Conservation (phyloP, 2,113 vertebrate species). For the Aythya baeri region DNA sequence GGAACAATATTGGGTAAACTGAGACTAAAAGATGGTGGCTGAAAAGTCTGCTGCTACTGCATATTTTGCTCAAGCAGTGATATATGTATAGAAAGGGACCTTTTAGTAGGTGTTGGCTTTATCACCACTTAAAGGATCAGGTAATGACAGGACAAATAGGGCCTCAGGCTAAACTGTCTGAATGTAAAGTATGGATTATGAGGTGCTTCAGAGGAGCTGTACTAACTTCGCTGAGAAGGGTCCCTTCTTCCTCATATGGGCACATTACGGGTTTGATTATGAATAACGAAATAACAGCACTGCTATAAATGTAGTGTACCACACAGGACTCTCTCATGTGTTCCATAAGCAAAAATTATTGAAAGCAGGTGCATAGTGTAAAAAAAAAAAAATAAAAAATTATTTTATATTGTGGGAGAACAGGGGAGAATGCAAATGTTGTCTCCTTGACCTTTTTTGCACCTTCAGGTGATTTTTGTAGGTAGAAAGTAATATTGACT, state of each 20-base stretch:
- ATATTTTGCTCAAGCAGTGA: background rate
- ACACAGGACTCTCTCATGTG: background rate
- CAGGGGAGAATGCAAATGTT: background rate
- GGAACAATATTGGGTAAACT: background rate
- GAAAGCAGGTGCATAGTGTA: background rate
- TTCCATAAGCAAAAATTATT: background rate
- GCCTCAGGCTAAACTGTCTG: background rate
- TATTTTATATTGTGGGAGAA: too few species aligned
- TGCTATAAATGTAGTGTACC: background rate
- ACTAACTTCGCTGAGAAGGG: background rate
- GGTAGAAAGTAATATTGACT: fast-evolving
- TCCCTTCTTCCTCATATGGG: background rate
- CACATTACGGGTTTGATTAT: background rate
- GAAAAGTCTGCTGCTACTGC: background rate
- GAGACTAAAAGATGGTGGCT: background rate
- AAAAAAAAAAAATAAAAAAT: background rate
- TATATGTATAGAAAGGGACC: background rate
- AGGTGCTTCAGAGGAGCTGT: background rate
- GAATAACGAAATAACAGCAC: background rate
- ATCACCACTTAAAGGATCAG: background rate
- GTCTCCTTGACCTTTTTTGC: background rate
- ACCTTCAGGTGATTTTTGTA: background rate
- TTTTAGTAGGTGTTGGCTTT: background rate
- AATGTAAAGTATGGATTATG: background rate
- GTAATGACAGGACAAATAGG: background rate